phyloP scores from a whole-genome alignment of 2,113 vertebrate species.

The Macrotis lagotis region DNA sequence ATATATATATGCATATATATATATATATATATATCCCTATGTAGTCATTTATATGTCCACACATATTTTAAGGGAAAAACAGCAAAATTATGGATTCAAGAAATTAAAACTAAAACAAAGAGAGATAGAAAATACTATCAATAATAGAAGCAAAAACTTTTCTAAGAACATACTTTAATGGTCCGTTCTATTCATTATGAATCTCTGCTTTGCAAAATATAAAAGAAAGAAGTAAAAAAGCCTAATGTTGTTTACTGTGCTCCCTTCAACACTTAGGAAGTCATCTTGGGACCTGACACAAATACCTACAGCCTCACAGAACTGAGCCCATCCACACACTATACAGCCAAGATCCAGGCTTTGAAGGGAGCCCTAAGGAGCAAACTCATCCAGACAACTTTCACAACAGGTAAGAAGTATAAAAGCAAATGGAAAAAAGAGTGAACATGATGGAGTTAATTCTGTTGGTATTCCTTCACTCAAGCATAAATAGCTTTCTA shows the following conservation, averaged over 20 bases:
- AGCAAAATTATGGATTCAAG: neutral
- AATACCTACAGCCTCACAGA: conserved; percentile 92
- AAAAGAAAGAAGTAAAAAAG: neutral
- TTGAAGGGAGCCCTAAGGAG: conserved; percentile 89
- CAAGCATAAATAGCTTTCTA: neutral
- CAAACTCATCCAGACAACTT: conserved; percentile 85
- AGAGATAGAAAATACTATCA: neutral
- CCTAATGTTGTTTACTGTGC: neutral
- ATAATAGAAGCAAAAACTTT: neutral
- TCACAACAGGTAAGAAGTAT: conserved; percentile 92
- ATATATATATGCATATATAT: neutral
- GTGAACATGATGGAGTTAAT: neutral
- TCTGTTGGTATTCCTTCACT: neutral
- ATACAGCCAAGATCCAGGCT: conserved; percentile 91
- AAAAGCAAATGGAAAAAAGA: neutral
- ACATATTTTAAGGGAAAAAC: neutral
- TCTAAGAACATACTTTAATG: neutral
- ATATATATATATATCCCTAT: neutral
- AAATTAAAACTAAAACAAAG: neutral
- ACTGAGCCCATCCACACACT: conserved; percentile 91
- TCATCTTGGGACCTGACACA: conserved; percentile 89
- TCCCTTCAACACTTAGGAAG: conserved; percentile 85
- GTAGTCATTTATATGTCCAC: neutral
- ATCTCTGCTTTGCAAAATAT: neutral
- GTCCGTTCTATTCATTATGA: neutral